These are phyloP conservation scores for Hypsopygia costalis DNA, from an alignment of 2,888 invertebrate species.

Conservation along the genomic window DNA sequence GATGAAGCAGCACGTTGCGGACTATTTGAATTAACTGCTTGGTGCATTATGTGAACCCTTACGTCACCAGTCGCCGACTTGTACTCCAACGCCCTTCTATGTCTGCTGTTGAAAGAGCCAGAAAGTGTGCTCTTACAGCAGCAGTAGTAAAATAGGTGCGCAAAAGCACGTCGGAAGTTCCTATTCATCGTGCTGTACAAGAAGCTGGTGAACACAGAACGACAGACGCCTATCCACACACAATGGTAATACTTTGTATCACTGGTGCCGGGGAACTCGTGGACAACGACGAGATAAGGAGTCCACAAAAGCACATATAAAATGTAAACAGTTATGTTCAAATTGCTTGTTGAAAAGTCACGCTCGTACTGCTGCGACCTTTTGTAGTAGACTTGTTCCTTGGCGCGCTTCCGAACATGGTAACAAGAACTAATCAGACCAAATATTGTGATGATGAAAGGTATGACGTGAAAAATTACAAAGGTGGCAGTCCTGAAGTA, in stretches of 20 bases:
- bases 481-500: constrained; percentile 80
- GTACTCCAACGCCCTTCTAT: constrained; percentile 59
- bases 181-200: constrained; percentile 82
- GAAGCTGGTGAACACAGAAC: constrained; percentile 84
- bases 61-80: constrained; percentile 80
- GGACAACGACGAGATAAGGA: constrained; percentile 83
- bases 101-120: constrained; percentile 83
- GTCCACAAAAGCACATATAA: constrained; percentile 84
- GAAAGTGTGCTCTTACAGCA: constrained; percentile 86
- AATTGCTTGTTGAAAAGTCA: constrained; percentile 81
- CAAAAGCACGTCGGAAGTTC: constrained; percentile 86
- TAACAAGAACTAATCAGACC: constrained; percentile 74
- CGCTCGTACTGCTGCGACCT: constrained; percentile 82
- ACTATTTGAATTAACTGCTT: constrained; percentile 32
- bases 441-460: constrained; percentile 76
- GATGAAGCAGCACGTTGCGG: constrained; percentile 60
- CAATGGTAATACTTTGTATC: constrained; percentile 83
- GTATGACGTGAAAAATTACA: constrained; percentile 80
- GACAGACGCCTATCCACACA: constrained; percentile 85
- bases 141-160: constrained; percentile 88
- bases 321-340: constrained; percentile 84
- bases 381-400: constrained; percentile 77
- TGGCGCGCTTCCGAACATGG: constrained; percentile 72
- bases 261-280: constrained; percentile 64
- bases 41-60: constrained; percentile 86